Percentiles rank a stretch among this genome's conserved stretches.
Conservation (phyloP, 2,113 vertebrate species). For the Rhinolophus sinicus region DNA sequence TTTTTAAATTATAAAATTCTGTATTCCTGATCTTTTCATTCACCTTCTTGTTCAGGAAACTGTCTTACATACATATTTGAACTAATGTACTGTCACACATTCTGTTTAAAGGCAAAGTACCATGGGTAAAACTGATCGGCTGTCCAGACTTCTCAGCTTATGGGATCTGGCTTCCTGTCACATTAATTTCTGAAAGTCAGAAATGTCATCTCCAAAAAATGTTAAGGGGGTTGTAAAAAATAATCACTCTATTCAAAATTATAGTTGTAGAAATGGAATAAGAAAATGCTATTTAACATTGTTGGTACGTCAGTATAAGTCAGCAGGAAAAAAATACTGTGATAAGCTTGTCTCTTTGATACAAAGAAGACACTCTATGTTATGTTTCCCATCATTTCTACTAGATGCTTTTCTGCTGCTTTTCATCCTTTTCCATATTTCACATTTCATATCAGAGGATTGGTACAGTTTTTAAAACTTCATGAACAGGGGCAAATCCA, state of each 20-base stretch:
- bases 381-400: background rate
- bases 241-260: too few relatives aligned
- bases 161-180: too few relatives aligned
- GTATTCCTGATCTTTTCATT: too few relatives aligned
- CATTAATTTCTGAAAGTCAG: too few relatives aligned
- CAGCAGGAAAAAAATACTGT: conserved; percentile 55
- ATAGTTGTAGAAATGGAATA: conserved; percentile 35
- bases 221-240: too few relatives aligned
- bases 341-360: background rate
- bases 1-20: background rate
- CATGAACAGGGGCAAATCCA: conserved; percentile 71
- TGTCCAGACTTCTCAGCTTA: too few relatives aligned
- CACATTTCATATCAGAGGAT: background rate
- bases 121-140: too few relatives aligned
- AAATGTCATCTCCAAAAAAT: too few relatives aligned
- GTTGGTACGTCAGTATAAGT: background rate
- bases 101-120: too few relatives aligned
- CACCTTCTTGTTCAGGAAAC: too few relatives aligned
- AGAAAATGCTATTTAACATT: conserved; percentile 39
- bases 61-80: too few relatives aligned
- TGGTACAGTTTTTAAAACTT: conserved; percentile 67
- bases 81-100: too few relatives aligned
- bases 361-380: background rate
- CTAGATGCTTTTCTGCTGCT: background rate
- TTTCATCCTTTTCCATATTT: background rate